Evolutionary conservation across 2,888 invertebrate species (phyloP), one percentile per base, ranked within the genome.

Genomic region (Eudasyphora cyanicolor): DNA sequence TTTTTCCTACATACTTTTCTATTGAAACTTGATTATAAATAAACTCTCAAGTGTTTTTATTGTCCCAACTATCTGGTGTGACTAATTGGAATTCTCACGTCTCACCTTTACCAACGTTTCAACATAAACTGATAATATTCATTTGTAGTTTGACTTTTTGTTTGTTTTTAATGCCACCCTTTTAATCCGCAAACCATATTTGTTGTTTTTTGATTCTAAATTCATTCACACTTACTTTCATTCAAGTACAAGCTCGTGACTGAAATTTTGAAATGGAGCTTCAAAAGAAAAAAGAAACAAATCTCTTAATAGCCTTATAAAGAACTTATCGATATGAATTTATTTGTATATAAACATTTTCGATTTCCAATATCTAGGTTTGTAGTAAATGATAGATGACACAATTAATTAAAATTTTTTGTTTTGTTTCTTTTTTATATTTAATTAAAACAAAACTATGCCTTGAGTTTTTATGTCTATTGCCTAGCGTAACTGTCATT

Each of bases 251-350:
- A 60, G 12, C 29, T 60, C 60, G 60, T 60, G 60, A 60, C 29
- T 60, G 29, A 32, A 27, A 60, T 60, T 60, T 29, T n/a, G n/a
- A 24, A 57, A 51, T 8, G n/a, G 12, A 27, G n/a, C n/a, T 57
- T 57, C 57, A 54, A 57, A n/a, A 3, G 19, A 38, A 35, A 19
- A 17, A 17, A 1, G 27, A 62, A 64, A 35, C 17, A 64, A 10
- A 38, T 60, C 60, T 60, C 60, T 5, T 29, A 19, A 35, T 64
- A 35, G 17, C 60, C 64, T 38, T 64, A 64, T 64, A 64, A 64
- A 64, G 64, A 38, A 7, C 35, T 64, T 35, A 19, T 17, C 8
- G 2, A 49, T 49, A 51, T 19, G 10, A 21, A 51, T 21, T n/a
- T 51, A 51, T 51, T 2, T 10, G 21, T 49, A 35, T 35, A 35